phyloP scores from a whole-genome alignment of 1,140 invertebrate species.

The Diorhabda sublineata region DNA sequence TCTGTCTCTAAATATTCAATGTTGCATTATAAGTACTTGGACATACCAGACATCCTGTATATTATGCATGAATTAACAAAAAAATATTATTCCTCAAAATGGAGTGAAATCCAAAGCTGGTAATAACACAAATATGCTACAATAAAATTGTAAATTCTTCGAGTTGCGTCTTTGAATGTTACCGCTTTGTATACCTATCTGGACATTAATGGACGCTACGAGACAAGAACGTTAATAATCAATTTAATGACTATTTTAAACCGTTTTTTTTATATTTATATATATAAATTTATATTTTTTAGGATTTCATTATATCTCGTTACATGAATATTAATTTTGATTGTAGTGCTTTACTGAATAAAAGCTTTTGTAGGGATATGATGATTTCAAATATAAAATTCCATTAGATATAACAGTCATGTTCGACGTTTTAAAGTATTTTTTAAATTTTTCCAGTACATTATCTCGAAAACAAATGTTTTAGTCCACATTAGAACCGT shows the following conservation, averaged over 20 bases:
- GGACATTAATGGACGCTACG: slow-evolving; percentile 36
- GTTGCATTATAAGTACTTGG: background rate
- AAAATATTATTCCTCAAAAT: slow-evolving; percentile 33
- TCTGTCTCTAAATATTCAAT: background rate
- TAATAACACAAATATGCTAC: slow-evolving; percentile 40
- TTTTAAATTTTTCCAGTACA: no score
- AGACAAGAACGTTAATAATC: slow-evolving; percentile 39
- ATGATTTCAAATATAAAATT: no score
- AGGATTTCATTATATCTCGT: slow-evolving; percentile 17
- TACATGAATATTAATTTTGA: background rate
- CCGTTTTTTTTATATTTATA: slow-evolving; percentile 8
- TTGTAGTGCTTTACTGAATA: no score
- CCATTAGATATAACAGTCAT: no score
- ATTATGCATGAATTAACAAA: slow-evolving; percentile 28
- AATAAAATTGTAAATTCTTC: slow-evolving; percentile 40
- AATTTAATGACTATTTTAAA: slow-evolving; percentile 24
- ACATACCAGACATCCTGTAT: slow-evolving; percentile 1
- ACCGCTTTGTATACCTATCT: slow-evolving; percentile 35
- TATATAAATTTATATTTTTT: background rate
- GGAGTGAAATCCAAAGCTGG: slow-evolving; percentile 34
- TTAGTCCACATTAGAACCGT: no score
- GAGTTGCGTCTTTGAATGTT: slow-evolving; percentile 33
- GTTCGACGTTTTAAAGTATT: no score
- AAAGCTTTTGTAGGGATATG: no score
- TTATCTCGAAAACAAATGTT: no score